Conservation (phyloP, 2,888 invertebrate species). For the Pterobdella sp. region DNA sequence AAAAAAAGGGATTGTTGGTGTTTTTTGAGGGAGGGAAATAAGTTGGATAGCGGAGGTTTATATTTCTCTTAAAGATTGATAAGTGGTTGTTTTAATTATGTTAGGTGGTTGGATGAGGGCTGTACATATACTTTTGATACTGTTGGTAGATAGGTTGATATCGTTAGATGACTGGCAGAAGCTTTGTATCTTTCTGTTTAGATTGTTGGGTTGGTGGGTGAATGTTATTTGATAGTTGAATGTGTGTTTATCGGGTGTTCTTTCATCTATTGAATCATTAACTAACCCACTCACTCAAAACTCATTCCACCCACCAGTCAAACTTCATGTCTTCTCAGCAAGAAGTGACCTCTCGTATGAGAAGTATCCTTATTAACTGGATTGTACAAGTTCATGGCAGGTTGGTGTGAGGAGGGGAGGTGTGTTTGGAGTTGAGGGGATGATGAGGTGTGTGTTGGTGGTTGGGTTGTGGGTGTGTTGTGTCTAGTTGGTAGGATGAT, state of each 20-base stretch:
- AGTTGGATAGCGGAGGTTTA: neutral
- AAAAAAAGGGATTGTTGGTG: too few species aligned
- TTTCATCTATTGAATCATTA: slow-evolving; percentile 79
- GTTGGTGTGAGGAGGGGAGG: neutral
- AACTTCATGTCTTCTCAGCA: slow-evolving; percentile 63
- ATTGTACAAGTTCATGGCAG: slow-evolving; percentile 74
- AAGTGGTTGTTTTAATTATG: neutral
- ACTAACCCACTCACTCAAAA: slow-evolving; percentile 64
- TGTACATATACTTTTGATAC: too few species aligned
- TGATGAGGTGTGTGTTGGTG: neutral
- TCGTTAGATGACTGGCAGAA: too few species aligned
- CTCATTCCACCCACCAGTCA: slow-evolving; percentile 56
- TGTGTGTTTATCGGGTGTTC: slow-evolving; percentile 53
- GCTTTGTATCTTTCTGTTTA: too few species aligned
- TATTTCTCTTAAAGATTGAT: neutral
- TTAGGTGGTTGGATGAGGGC: neutral
- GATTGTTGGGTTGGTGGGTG: neutral
- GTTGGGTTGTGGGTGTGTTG: neutral
- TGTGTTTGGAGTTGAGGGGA: neutral
- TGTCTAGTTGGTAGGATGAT: neutral
- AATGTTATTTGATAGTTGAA: neutral
- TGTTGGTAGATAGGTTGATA: too few species aligned
- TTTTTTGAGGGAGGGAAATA: too few species aligned
- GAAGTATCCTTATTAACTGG: slow-evolving; percentile 84
- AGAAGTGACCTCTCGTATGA: slow-evolving; percentile 71